Base-by-base conservation (phyloP, 2,113 vertebrate genomes). In the zebrafish (Danio rerio) region DNA sequence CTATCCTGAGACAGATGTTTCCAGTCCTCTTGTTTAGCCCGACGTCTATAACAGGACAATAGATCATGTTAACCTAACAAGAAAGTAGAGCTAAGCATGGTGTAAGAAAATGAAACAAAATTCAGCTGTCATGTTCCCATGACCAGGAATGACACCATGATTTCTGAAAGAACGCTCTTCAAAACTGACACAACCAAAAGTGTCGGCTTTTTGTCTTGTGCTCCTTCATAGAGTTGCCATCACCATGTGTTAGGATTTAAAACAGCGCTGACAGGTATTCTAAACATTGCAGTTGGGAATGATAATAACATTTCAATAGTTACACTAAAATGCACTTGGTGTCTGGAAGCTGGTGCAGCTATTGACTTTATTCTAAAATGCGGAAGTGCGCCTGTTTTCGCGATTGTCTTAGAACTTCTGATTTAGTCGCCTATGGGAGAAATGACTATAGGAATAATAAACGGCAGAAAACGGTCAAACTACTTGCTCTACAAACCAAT, bases 221-320 rank as follows among this genome's bases (percentile, higher is more conserved):
- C 10, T 42, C 52, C 6, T 74, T 43, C 9, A 74, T 16, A 43
- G n/a, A 74, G 52, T 11, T 74, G 52, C 53, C 52, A 2, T 56
- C 53, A 56, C 71, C 31, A 31, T 40, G 9, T 74, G 53, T 74
- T 58, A 58, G 10, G 53, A 74, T 31, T 56, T 52, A 73, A 11
- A 74, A 74, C 40, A 74, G 71, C 12, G 31, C 53, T 74, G 71
- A 58, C 56, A 74, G 71, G 71, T 74, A 74, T 31, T 56, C 53
- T 53, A 74, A 74, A 74, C 71, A 56, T 18, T 74, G 71, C 16
- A 1, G 6, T 3, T 11, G 9, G 71, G 31, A 74, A 74, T 56
- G 71, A n/a, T n/a, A n/a, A n/a, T n/a, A n/a, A n/a, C n/a, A n/a
- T n/a, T n/a, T n/a, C n/a, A n/a, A n/a, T n/a, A n/a, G n/a, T n/a